Percentiles rank a stretch among this genome's conserved stretches.
phyloP scores from a whole-genome alignment of 2,113 vertebrate species.

The Salvelinus namaycush region DNA sequence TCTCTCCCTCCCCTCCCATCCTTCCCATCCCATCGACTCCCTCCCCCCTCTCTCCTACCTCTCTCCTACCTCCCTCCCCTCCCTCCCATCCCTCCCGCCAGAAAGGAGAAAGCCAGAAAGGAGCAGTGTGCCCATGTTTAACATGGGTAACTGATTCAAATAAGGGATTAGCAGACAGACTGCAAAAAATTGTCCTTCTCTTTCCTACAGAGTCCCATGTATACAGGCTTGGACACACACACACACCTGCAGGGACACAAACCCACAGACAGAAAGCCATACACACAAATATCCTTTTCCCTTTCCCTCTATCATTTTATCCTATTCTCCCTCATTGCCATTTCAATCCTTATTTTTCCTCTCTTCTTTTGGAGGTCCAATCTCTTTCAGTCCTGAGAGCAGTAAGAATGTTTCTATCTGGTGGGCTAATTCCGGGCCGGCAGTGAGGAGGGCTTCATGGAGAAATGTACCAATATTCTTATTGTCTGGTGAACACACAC shows the following conservation, averaged over 20 bases:
- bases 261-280: background rate
- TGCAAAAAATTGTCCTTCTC: too few species aligned
- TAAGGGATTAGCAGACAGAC: too few species aligned
- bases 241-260: background rate
- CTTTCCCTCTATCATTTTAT: background rate
- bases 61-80: too few species aligned
- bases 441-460: background rate
- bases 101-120: too few species aligned
- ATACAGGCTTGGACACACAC: background rate
- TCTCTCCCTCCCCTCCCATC: too few species aligned
- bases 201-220: background rate
- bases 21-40: too few species aligned
- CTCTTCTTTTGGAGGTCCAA: background rate
- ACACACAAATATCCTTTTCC: background rate
- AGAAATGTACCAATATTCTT: background rate
- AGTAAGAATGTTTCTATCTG: background rate
- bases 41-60: too few species aligned
- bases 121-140: too few species aligned
- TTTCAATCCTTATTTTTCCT: background rate
- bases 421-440: background rate
- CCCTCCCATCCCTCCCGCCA: too few species aligned
- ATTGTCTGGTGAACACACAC: background rate
- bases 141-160: too few species aligned
- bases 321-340: too few species aligned
- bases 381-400: background rate